phyloP scores from a whole-genome alignment of 2,113 vertebrate species.

The Nyctibius bracteatus region DNA sequence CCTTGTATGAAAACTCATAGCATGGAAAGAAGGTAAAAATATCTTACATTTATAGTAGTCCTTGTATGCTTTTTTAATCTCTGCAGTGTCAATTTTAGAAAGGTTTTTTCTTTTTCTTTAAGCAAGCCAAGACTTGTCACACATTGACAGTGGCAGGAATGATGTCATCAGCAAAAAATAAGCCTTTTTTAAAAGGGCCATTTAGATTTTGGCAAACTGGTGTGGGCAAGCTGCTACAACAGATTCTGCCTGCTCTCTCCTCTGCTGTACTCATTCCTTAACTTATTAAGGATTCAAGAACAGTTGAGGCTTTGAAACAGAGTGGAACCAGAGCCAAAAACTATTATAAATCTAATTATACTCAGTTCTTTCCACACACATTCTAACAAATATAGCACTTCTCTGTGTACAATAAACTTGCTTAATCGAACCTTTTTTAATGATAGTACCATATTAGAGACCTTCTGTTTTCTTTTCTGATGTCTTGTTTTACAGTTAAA shows the following conservation, averaged over 20 bases:
- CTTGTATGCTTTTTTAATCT: neutral
- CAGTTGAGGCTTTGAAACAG: constrained; percentile 53
- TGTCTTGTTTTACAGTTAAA: constrained; percentile 18
- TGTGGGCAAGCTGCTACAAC: constrained; percentile 56
- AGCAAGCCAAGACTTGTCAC: constrained; percentile 34
- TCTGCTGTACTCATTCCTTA: constrained; percentile 58
- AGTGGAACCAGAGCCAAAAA: constrained; percentile 24
- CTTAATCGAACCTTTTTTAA: constrained; percentile 25
- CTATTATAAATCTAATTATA: constrained; percentile 60
- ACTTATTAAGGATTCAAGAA: constrained; percentile 65
- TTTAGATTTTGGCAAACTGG: constrained; percentile 58
- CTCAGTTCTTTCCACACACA: constrained; percentile 32
- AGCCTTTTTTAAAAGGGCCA: constrained; percentile 17
- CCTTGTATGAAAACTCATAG: neutral
- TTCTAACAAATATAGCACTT: constrained; percentile 57
- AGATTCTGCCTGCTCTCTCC: constrained; percentile 53
- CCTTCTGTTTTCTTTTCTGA: constrained; percentile 45
- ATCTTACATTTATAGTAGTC: neutral
- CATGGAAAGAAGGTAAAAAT: neutral
- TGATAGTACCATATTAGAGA: constrained; percentile 38
- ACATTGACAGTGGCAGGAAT: constrained; percentile 56
- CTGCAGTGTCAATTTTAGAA: constrained; percentile 1
- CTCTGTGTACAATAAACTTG: constrained; percentile 44
- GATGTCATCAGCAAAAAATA: constrained; percentile 63
- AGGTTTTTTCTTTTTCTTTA: neutral